phyloP scores from a whole-genome alignment of 2,888 invertebrate genomes.

The Cryptops parisi region DNA sequence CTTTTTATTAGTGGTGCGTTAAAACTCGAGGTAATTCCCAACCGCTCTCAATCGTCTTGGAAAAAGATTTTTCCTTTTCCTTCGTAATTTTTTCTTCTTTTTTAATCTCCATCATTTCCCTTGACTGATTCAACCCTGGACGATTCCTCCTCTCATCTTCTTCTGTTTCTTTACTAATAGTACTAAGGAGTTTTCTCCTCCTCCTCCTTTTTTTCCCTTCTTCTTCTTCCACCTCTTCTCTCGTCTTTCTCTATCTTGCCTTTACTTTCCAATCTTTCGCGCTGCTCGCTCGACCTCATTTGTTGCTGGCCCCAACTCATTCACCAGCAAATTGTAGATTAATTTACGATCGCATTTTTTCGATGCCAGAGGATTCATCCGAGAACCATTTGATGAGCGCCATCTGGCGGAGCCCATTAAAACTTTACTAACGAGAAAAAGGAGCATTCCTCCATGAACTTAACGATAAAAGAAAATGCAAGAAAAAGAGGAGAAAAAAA shows the following conservation, averaged over 20 bases:
- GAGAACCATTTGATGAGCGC: not conserved
- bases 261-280: too few species aligned
- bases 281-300: not conserved
- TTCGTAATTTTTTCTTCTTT: not conserved
- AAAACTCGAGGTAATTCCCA: too few species aligned
- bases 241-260: not conserved
- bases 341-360: constrained; percentile 8
- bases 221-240: not conserved
- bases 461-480: not conserved
- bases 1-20: too few species aligned
- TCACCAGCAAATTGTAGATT: constrained; percentile 6
- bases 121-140: not conserved
- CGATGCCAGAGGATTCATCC: constrained; percentile 3
- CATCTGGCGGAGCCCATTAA: not conserved
- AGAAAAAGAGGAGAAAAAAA: too few species aligned
- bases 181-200: too few species aligned
- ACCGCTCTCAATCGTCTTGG: too few species aligned
- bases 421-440: not conserved
- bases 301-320: not conserved
- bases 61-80: too few species aligned
- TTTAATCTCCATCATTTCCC: not conserved
- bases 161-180: not conserved
- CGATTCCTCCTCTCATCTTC: not conserved
- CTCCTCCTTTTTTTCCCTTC: not conserved
- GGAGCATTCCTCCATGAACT: not conserved